Conservation (phyloP, 2,888 invertebrate species). For the Tetragnatha montana region DNA sequence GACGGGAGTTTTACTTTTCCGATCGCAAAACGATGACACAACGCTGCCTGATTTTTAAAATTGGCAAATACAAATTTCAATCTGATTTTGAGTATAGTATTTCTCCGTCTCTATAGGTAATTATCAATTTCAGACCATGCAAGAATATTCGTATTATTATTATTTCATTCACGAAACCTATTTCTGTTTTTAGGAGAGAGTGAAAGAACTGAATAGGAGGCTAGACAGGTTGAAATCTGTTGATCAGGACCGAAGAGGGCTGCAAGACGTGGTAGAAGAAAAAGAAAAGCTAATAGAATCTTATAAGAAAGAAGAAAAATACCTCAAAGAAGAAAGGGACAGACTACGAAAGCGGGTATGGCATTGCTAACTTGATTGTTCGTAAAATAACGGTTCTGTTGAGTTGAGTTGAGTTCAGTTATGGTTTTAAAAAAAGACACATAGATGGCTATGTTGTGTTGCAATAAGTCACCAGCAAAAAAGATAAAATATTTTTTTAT, state of each 20-base stretch:
- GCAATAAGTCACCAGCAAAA: background rate
- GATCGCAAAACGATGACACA: no score
- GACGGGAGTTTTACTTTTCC: no score
- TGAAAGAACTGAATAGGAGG: conserved; percentile 46
- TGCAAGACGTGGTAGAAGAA: conserved; percentile 84
- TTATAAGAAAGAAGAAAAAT: conserved; percentile 82
- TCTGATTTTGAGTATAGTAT: no score
- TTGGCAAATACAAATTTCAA: no score
- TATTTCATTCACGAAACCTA: background rate
- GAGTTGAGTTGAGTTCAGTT: background rate
- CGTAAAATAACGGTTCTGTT: background rate
- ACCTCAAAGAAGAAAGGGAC: conserved; percentile 84
- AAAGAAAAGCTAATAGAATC: conserved; percentile 85
- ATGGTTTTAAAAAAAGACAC: background rate
- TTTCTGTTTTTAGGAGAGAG: conserved; percentile 45
- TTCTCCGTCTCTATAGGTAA: no score
- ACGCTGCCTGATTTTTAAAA: no score
- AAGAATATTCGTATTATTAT: no score
- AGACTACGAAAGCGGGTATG: conserved; percentile 71
- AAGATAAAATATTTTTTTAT: background rate
- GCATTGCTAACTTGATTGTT: background rate
- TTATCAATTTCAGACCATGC: no score
- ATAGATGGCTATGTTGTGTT: background rate
- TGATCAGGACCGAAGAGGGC: conserved; percentile 81
- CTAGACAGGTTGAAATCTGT: conserved; percentile 78